Evolutionary conservation across 2,797 vertebrate genomes (phyloP).

Genomic region (Typhlichthys eigenmanni): DNA sequence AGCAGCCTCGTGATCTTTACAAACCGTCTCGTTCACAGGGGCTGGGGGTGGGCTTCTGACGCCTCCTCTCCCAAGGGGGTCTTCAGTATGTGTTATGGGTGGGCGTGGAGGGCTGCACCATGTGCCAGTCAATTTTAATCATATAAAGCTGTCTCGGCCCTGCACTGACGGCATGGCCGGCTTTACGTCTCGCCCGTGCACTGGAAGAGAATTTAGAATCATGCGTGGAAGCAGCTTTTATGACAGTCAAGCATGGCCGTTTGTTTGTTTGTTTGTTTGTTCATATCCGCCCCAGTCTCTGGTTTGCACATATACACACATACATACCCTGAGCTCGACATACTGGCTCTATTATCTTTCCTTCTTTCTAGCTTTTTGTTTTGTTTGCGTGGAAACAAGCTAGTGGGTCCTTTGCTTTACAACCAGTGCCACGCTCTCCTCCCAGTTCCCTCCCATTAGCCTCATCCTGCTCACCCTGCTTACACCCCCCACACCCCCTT

Average conservation of each 20-base stretch:
- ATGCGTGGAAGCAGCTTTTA: constrained; percentile 20
- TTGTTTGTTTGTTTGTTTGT: constrained; percentile 7
- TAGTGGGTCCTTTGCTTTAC: constrained; percentile 20
- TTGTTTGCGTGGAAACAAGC: constrained; percentile 21
- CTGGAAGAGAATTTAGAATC: constrained; percentile 36
- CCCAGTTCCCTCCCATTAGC: constrained; percentile 11
- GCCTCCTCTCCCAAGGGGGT: constrained; percentile 57
- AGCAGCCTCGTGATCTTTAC: constrained; percentile 44
- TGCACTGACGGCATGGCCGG: constrained; percentile 45
- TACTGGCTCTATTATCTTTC: too few species aligned
- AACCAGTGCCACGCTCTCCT: constrained; percentile 29
- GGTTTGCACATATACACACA: neutral
- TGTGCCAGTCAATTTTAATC: constrained; percentile 75
- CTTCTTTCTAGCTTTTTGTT: too few species aligned
- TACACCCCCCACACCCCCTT: constrained; percentile 53
- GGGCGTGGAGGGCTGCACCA: constrained; percentile 50
- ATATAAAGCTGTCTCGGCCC: constrained; percentile 61
- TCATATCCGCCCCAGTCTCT: neutral
- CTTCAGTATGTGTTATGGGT: constrained; percentile 63
- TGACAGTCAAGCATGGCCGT: constrained; percentile 31
- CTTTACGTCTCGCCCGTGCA: constrained; percentile 36
- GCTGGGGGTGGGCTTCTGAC: constrained; percentile 40
- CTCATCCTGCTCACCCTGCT: constrained; percentile 30
- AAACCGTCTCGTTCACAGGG: constrained; percentile 54
- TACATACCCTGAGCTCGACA: neutral